Percentiles rank a stretch among this genome's conserved stretches.
phyloP scores from a whole-genome alignment of 2,888 invertebrate species.

The Netelia virgata region DNA sequence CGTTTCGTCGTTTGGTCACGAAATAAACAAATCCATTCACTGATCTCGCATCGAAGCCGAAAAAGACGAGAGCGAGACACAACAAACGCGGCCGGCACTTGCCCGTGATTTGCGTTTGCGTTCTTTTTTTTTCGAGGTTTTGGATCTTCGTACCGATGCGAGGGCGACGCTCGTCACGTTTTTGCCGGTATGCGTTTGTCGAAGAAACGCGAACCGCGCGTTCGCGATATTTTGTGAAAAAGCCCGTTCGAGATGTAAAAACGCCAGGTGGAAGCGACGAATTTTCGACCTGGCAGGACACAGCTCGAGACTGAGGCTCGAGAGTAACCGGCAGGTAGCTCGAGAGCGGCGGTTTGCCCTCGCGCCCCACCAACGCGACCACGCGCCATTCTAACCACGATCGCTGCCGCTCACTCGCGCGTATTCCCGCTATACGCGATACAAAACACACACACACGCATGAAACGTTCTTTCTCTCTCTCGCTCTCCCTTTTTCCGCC shows the following conservation, averaged over 20 bases:
- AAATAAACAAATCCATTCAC: too few relatives aligned
- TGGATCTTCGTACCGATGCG: too few relatives aligned
- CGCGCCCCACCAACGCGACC: constrained; percentile 72
- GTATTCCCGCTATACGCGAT: constrained; percentile 8
- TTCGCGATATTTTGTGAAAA: too few relatives aligned
- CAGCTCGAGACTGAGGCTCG: constrained; percentile 73
- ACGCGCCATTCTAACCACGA: constrained; percentile 74
- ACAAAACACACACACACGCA: neutral
- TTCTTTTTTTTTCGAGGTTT: too few relatives aligned
- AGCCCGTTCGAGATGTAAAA: constrained; percentile 13
- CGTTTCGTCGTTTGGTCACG: too few relatives aligned
- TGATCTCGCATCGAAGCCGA: too few relatives aligned
- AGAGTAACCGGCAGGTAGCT: constrained; percentile 81
- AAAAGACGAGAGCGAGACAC: too few relatives aligned
- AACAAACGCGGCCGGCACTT: too few relatives aligned
- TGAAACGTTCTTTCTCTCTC: neutral
- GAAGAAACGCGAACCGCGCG: too few relatives aligned
- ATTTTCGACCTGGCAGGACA: constrained; percentile 83
- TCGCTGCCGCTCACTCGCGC: constrained; percentile 48
- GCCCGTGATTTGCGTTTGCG: too few relatives aligned
- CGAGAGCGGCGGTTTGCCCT: constrained; percentile 74
- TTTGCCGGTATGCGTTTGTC: too few relatives aligned
- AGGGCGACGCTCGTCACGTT: too few relatives aligned
- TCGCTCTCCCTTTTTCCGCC: neutral
- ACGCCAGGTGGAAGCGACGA: constrained; percentile 75